Evolutionary conservation across 2,113 vertebrate genomes (phyloP).

Genomic region (Triplophysa rosa): DNA sequence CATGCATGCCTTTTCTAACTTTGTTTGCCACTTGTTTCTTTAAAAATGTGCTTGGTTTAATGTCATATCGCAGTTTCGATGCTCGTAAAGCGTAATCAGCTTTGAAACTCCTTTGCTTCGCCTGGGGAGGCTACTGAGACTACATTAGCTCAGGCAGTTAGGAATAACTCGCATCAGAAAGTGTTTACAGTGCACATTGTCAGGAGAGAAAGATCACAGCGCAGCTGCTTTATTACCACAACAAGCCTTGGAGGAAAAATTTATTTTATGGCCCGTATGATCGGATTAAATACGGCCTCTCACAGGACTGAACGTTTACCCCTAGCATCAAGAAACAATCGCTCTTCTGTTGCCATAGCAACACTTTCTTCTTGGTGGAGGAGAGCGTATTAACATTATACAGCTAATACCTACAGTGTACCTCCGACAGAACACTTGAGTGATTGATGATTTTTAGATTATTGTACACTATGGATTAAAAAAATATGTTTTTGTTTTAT

Average conservation of each 20-base stretch:
- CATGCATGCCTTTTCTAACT: neutral
- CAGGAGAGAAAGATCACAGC: constrained; percentile 6
- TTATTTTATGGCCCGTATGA: constrained; percentile 1
- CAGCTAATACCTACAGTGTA: neutral
- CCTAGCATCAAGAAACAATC: constrained; percentile 43
- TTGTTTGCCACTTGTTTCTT: neutral
- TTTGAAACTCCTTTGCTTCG: neutral
- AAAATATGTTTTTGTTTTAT: too few species aligned
- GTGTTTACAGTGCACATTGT: neutral
- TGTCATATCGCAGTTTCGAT: neutral
- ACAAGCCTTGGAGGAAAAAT: constrained; percentile 18
- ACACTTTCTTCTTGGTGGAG: constrained; percentile 44
- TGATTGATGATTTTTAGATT: too few species aligned
- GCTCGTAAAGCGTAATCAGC: neutral
- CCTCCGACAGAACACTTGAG: neutral
- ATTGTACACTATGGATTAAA: neutral
- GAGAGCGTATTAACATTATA: constrained; percentile 14
- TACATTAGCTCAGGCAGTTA: neutral
- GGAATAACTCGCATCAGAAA: neutral
- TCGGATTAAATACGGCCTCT: constrained; percentile 36
- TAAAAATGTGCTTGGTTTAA: neutral
- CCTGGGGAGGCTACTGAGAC: neutral
- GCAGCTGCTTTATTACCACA: neutral
- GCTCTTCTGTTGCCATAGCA: constrained; percentile 53
- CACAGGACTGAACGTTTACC: constrained; percentile 33